phyloP scores from a whole-genome alignment of 2,888 invertebrate genomes.

The Archaeoteleia sp. region DNA sequence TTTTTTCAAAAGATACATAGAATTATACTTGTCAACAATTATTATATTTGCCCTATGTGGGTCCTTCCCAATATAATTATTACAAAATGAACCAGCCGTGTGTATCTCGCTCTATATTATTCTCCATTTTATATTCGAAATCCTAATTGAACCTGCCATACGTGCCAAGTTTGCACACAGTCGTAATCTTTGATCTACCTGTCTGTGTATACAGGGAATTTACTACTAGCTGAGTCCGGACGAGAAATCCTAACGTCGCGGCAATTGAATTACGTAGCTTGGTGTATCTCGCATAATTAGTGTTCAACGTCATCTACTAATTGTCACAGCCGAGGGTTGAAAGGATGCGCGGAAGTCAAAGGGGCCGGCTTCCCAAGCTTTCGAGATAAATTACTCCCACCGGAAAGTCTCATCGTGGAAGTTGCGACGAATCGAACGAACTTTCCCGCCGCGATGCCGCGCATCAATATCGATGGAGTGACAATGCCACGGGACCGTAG shows the following conservation, averaged over 20 bases:
- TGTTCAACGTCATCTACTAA: slow-evolving; percentile 57
- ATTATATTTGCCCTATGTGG: too few relatives aligned
- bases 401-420: slow-evolving; percentile 29
- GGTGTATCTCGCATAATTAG: slow-evolving; percentile 57
- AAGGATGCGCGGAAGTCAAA: slow-evolving; percentile 17
- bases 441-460: slow-evolving; percentile 25
- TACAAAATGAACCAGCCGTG: too few relatives aligned
- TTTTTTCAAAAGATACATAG: too few relatives aligned
- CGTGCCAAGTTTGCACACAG: slow-evolving; percentile 2
- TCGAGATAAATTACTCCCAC: slow-evolving; percentile 39
- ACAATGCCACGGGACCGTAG: slow-evolving; percentile 5
- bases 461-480: slow-evolving; percentile 15
- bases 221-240: not conserved
- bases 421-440: slow-evolving; percentile 44
- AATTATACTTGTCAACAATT: too few relatives aligned
- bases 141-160: too few relatives aligned
- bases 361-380: slow-evolving; percentile 16
- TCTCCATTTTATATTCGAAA: too few relatives aligned
- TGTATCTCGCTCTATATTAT: too few relatives aligned
- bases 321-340: slow-evolving; percentile 51
- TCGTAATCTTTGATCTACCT: slow-evolving; percentile 31
- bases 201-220: not conserved
- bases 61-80: too few relatives aligned
- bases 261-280: slow-evolving; percentile 58
- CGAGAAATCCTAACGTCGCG: slow-evolving; percentile 16